phyloP scores from a whole-genome alignment of 2,888 invertebrate species.

The Suillia variegata region DNA sequence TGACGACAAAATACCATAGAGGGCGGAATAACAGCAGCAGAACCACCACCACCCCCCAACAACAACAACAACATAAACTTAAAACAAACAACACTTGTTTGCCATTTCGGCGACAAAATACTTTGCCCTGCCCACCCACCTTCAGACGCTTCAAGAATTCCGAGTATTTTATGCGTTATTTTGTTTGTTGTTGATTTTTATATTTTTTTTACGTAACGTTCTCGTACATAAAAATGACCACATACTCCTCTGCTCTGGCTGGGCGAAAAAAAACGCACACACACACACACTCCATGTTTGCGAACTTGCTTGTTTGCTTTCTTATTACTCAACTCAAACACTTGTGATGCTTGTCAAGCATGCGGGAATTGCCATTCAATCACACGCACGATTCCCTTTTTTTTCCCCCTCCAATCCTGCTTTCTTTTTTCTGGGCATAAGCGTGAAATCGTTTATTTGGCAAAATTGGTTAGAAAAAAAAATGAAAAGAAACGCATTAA shows the following conservation, averaged over 20 bases:
- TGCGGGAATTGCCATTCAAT: slow-evolving; percentile 49
- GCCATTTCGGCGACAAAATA: not conserved
- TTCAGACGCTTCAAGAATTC: no score
- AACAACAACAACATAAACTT: no score
- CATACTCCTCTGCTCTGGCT: slow-evolving; percentile 40
- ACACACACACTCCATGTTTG: no score
- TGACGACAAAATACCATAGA: not conserved
- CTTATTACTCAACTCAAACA: not conserved
- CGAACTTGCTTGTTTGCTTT: not conserved
- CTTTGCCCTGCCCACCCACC: not conserved
- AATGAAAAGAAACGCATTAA: slow-evolving; percentile 43
- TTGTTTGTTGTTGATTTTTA: slow-evolving; percentile 1
- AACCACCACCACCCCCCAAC: no score
- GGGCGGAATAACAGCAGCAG: not conserved
- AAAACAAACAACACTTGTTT: not conserved
- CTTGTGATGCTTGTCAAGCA: slow-evolving; percentile 24
- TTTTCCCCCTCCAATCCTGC: no score
- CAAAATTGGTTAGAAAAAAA: no score
- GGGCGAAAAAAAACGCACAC: no score
- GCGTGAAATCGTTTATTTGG: no score
- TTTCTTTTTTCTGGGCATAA: no score
- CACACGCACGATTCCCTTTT: slow-evolving; percentile 52
- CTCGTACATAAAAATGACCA: slow-evolving; percentile 47
- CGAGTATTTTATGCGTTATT: no score
- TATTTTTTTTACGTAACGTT: slow-evolving; percentile 35